These are phyloP conservation scores for Stenoptilia bipunctidactyla DNA, from an alignment of 2,888 invertebrate species.

Conservation along the genomic window DNA sequence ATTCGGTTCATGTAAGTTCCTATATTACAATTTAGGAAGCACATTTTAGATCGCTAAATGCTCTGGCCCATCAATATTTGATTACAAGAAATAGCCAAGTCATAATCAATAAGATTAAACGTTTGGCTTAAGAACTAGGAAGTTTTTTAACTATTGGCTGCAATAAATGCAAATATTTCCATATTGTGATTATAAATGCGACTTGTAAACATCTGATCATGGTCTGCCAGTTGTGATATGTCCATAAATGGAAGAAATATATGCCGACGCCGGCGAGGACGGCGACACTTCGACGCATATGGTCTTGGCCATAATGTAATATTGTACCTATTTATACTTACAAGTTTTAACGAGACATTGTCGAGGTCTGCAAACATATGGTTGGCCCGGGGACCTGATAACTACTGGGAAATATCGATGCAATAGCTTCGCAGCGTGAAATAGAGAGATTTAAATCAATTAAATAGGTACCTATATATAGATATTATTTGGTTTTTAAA, in stretches of 20 bases:
- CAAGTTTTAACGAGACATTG: conserved; percentile 17
- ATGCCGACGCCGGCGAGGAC: conserved; percentile 2
- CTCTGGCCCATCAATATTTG: too few species aligned
- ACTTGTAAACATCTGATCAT: conserved; percentile 19
- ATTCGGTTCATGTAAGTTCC: too few species aligned
- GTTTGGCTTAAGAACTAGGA: not conserved
- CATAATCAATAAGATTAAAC: too few species aligned
- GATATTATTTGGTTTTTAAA: too few species aligned
- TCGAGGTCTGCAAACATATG: conserved; percentile 19
- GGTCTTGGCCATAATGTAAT: not conserved
- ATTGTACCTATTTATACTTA: conserved; percentile 6
- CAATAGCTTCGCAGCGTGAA: too few species aligned
- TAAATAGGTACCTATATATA: too few species aligned
- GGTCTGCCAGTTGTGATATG: conserved; percentile 12
- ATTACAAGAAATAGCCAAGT: too few species aligned
- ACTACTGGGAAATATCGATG: too few species aligned
- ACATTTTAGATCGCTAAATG: too few species aligned
- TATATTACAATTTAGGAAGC: too few species aligned
- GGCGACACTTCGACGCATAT: conserved; percentile 7
- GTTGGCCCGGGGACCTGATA: not conserved
- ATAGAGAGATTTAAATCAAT: too few species aligned
- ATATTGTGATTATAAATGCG: conserved; percentile 6
- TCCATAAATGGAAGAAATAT: conserved; percentile 21
- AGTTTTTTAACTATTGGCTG: not conserved
- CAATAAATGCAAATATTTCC: conserved; percentile 1